Evolutionary conservation across 2,113 vertebrate species (phyloP).

Genomic region (Apeltes quadracus): DNA sequence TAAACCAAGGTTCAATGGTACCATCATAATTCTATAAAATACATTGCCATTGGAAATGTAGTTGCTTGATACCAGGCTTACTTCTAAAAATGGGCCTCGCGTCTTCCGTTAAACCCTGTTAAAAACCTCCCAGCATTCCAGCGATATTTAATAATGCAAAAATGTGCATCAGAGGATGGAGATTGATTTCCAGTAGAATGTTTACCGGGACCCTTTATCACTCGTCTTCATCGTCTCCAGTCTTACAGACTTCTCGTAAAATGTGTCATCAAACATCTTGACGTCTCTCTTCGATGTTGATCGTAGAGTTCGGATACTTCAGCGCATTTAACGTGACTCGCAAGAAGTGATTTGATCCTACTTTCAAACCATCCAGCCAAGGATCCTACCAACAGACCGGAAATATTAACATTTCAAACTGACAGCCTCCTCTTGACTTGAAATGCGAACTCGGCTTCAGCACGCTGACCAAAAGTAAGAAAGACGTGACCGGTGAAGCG

Average conservation of each 20-base stretch:
- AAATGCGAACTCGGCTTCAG: background rate
- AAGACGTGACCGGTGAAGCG: constrained; percentile 45
- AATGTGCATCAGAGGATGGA: background rate
- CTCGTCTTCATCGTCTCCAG: background rate
- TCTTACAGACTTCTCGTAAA: too few relatives aligned
- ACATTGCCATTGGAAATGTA: background rate
- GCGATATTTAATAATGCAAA: background rate
- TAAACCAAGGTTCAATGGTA: background rate
- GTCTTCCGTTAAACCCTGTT: background rate
- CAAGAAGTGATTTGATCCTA: background rate
- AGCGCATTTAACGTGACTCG: background rate
- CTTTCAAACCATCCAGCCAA: background rate
- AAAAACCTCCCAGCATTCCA: background rate
- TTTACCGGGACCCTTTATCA: too few relatives aligned
- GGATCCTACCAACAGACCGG: too few relatives aligned
- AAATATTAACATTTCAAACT: background rate
- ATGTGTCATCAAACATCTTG: too few relatives aligned
- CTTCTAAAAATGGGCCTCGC: too few relatives aligned
- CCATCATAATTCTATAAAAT: background rate
- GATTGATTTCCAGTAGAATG: background rate
- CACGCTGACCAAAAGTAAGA: background rate
- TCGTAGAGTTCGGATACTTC: background rate
- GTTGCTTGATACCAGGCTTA: background rate
- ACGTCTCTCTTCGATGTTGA: background rate
- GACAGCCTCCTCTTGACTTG: background rate